phyloP scores from a whole-genome alignment of 2,113 vertebrate species.

The Zootoca vivipara region DNA sequence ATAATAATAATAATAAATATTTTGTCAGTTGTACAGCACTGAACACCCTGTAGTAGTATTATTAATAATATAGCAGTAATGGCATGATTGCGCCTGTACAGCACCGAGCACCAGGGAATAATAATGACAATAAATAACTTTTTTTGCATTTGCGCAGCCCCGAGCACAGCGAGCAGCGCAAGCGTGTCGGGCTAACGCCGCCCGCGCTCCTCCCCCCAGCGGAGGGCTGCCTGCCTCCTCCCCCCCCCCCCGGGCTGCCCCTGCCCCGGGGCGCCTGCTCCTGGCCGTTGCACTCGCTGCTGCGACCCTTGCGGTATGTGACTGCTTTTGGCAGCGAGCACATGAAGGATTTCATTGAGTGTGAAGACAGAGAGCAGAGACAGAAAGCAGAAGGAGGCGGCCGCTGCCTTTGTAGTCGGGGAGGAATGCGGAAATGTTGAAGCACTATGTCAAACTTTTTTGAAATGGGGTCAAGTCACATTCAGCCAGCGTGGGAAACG shows the following conservation, averaged over 20 bases:
- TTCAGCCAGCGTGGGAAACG: conserved; percentile 98
- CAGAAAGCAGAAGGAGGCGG: conserved; percentile 93
- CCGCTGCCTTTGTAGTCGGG: conserved; percentile 92
- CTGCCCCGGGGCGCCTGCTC: neutral
- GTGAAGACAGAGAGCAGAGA: conserved; percentile 88
- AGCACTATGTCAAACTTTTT: conserved; percentile 98
- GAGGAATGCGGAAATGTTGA: conserved; percentile 99
- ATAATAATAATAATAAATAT: too few species aligned
- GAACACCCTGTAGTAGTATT: too few species aligned
- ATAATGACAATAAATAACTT: neutral
- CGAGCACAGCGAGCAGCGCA: neutral
- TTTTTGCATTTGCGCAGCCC: conserved; percentile 29
- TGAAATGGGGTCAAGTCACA: conserved; percentile 98
- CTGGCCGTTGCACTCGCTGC: conserved; percentile 55
- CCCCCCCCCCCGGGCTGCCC: neutral
- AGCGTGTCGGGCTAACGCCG: neutral
- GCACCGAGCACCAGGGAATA: neutral
- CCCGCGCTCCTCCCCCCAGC: neutral
- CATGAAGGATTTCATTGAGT: conserved; percentile 87
- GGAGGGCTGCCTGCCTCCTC: neutral
- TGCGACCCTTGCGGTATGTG: conserved; percentile 75
- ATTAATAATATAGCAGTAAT: too few species aligned
- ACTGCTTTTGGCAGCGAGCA: conserved; percentile 80
- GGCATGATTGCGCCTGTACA: neutral
- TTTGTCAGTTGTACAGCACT: too few species aligned